Evolutionary conservation across 2,888 invertebrate genomes (phyloP).

Genomic region (Papilio gigon): DNA sequence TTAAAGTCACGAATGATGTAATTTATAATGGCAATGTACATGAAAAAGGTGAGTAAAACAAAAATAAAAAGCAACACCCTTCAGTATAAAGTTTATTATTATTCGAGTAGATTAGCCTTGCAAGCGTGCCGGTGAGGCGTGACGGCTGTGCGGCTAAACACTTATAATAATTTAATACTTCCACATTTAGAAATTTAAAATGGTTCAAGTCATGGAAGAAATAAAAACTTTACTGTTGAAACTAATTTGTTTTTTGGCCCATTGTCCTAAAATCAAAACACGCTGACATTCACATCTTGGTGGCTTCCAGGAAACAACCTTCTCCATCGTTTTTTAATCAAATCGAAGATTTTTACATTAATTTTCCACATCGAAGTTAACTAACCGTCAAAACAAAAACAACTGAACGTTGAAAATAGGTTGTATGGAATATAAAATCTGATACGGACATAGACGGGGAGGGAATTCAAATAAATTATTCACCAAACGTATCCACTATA

Average conservation of each 20-base stretch:
- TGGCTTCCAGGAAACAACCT: too few species aligned
- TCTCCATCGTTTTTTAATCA: too few species aligned
- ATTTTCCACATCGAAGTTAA: too few species aligned
- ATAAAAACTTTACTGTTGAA: neutral
- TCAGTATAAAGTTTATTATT: conserved; percentile 7
- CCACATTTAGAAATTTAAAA: conserved; percentile 5
- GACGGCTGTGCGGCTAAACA: conserved; percentile 13
- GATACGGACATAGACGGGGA: neutral
- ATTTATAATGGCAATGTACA: neutral
- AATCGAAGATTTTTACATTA: too few species aligned
- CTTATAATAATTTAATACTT: conserved; percentile 5
- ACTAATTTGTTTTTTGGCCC: too few species aligned
- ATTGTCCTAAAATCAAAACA: too few species aligned
- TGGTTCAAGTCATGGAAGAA: neutral
- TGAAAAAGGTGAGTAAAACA: neutral
- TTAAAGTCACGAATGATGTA: neutral
- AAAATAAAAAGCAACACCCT: conserved; percentile 12
- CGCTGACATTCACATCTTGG: too few species aligned
- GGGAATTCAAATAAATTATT: conserved; percentile 22
- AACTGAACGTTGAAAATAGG: neutral
- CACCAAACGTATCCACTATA: conserved; percentile 3
- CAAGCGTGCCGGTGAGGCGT: conserved; percentile 4
- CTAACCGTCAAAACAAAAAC: neutral
- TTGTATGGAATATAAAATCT: neutral
- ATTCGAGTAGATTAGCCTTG: neutral